Base-by-base conservation (phyloP, 1,140 invertebrate species). In the Rhyzopertha dominica region DNA sequence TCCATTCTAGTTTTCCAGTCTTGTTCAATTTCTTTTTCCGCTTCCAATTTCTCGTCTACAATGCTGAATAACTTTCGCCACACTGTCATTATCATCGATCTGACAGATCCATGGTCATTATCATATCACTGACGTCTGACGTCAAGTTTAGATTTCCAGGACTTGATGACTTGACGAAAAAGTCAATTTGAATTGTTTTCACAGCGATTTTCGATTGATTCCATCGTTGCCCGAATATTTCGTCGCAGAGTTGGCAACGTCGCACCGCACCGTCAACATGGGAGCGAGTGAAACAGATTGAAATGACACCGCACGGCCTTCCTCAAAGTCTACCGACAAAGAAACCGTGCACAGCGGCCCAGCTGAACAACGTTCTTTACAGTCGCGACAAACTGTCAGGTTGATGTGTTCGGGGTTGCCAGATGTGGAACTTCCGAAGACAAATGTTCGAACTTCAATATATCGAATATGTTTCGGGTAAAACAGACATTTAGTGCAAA, bases 301-400 rank as follows among this genome's bases (percentile, higher is more conserved):
- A 12, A 14, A 20, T n/a, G 23, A 14, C 30, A 14, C 5, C 32
- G 13, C 22, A 13, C 36, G 23, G 38, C 13, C 25, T 17, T 23
- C 31, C n/a, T 38, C 25, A 28, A 16, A 12, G n/a, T 32, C 30
- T 28, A 17, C 38, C 38, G 38, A 40, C 38, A 28, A 28, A 40
- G 38, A 40, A 36, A n/a, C n/a, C 16, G n/a, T 14, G n/a, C 30
- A 12, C 30, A 31, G 13, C 34, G 17, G 24, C 14, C 38, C 25
- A n/a, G 25, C 38, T 20, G 14, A 25, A 20, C 16, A 40, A 28
- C 18, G 36, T 39, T 24, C 12, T 14, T 17, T 16, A 14, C 20
- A 25, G 36, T 17, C 36, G 36, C 38, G 38, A 40, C 31, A 40
- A 22, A 20, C 18, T 14, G 8, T 43, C 41, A 43, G 41, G 41